Evolutionary conservation across 2,797 vertebrate genomes (phyloP), one percentile per base, ranked within the genome.

Genomic region (Eurystomus glaucurus): DNA sequence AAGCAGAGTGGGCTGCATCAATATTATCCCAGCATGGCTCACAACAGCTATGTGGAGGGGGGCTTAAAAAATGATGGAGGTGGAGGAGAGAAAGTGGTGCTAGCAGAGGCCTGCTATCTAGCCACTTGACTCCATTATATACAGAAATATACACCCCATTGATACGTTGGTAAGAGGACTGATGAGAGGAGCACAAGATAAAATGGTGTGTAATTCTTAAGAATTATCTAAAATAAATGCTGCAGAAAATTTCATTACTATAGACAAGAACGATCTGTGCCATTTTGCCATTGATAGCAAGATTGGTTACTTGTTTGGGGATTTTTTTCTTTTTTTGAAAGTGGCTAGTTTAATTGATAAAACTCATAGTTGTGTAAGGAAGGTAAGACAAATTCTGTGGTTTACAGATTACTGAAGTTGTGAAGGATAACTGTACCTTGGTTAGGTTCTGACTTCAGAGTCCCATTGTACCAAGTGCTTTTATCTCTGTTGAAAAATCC

Each of bases 1-100:
- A 12, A 48, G 94, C 66, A 84, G 17, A 51, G 94, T 68, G 93
- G 88, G 94, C 94, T 68, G 81, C 84, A 64, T 57, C 91, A 12
- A 1, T 22, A 19, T 75, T 90, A 88, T 90, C 97, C 95, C 86
- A 31, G 72, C 52, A 31, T 60, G 90, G 95, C 41, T 78, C 37
- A 23, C 81, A 81, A 10, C 68, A 29, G 69, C 72, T 37, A 7
- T 3, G 13, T 78, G 17, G 29, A 75, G 23, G 12, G 76, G 75
- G 61, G 58, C 33, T 96, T 93, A 45, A 66, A 71, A 87, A 79
- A n/a, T 64, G 5, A 21, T 60, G 71, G 46, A 29, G 7, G 6
- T 26, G 58, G 20, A 43, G 25, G 29, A 13, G 65, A 33, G 52
- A 60, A 37, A 35, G 65, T 37, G 55, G 16, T 78, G 90, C 93